These are phyloP conservation scores for Lophius americanus DNA, from an alignment of 2,797 vertebrate genomes.

Conservation along the genomic window DNA sequence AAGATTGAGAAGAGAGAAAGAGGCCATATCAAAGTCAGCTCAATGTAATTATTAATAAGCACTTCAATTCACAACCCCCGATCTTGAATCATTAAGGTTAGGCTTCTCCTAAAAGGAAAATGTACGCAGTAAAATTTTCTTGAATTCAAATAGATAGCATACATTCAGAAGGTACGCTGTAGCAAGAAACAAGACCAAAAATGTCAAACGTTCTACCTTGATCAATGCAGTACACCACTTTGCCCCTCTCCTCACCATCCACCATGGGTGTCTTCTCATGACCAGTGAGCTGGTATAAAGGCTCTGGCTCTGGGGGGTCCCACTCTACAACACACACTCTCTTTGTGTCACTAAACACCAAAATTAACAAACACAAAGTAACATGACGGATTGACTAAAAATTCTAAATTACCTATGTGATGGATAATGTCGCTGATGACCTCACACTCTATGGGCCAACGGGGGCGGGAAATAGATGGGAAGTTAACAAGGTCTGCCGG, in stretches of 20 bases:
- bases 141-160: too few species aligned
- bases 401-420: constrained; percentile 85
- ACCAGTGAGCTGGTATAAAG: constrained; percentile 84
- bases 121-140: too few species aligned
- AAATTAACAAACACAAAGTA: not conserved
- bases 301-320: constrained; percentile 87
- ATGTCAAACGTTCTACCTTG: constrained; percentile 75
- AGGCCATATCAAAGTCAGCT: too few species aligned
- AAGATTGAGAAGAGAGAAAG: not conserved
- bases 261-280: constrained; percentile 68
- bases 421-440: constrained; percentile 84
- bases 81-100: too few species aligned
- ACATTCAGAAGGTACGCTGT: too few species aligned
- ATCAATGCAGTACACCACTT: constrained; percentile 82
- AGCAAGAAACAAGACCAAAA: not conserved
- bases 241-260: constrained; percentile 75
- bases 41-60: too few species aligned
- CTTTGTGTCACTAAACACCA: not conserved
- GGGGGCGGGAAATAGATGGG: constrained; percentile 60
- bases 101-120: too few species aligned
- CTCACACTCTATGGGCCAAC: constrained; percentile 92
- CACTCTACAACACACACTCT: constrained; percentile 82
- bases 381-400: not conserved
- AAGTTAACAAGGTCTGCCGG: constrained; percentile 81
- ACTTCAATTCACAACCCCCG: too few species aligned